Evolutionary conservation across 2,888 invertebrate genomes (phyloP).

Genomic region (Chymomyza amoena): DNA sequence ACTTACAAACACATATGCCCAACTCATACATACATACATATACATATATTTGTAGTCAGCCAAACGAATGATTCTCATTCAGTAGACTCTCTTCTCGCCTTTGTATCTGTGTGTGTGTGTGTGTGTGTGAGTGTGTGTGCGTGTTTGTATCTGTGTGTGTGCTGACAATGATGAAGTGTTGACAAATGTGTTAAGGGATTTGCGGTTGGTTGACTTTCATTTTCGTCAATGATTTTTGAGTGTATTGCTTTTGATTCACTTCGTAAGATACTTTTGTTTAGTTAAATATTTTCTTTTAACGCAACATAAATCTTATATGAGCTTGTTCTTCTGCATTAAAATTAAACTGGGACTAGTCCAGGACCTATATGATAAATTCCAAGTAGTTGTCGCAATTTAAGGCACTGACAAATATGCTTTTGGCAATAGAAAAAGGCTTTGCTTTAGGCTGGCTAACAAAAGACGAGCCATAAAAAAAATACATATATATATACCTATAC

Average conservation of each 20-base stretch:
- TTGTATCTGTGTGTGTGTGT: not conserved
- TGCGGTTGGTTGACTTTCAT: constrained; percentile 69
- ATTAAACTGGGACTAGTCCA: not conserved
- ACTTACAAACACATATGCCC: constrained; percentile 15
- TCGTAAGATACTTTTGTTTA: constrained; percentile 8
- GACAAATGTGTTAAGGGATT: constrained; percentile 76
- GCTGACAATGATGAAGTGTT: constrained; percentile 76
- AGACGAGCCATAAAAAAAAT: not conserved
- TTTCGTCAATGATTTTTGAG: constrained; percentile 53
- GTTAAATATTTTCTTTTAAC: not conserved
- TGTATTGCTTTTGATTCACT: constrained; percentile 61
- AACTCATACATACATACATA: not conserved
- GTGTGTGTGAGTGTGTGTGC: not conserved
- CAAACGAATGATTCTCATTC: not conserved
- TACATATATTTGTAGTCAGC: not conserved
- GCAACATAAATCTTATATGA: constrained; percentile 9
- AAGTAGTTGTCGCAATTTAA: not conserved
- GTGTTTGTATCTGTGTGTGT: constrained; percentile 11
- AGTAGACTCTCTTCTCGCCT: not conserved
- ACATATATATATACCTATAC: too few relatives aligned
- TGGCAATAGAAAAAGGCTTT: constrained; percentile 13
- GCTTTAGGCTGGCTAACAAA: not conserved
- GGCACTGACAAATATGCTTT: not conserved
- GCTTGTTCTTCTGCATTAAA: not conserved
- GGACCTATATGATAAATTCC: not conserved